Evolutionary conservation across 1,140 invertebrate species (phyloP), one percentile per base, ranked within the genome.

Genomic region (Conopomorpha cramerella): DNA sequence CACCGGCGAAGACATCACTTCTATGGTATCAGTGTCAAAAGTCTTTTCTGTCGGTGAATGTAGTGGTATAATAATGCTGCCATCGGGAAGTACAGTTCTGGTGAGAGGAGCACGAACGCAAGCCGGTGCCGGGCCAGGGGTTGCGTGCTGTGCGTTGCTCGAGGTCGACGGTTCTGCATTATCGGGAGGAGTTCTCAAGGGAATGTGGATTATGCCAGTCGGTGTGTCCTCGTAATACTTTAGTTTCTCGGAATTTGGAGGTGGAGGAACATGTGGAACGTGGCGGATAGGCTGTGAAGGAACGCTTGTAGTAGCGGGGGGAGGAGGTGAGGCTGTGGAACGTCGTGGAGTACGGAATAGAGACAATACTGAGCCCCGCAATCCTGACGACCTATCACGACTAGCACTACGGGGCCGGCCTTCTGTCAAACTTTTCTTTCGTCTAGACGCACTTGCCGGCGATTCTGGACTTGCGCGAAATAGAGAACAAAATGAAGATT

Each of bases 401-500:
- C 85, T 87, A 54, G 85, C 85, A 51, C 85, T 86, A 29, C 85
- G 79, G 33, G 83, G 83, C 35, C 82, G 63, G 11, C 74, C 72
- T 27, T 72, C 70, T 30, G 64, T 76, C 10, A 67, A 41, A 46
- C 63, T 72, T 37, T 70, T 70, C 51, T 70, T 73, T 25, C 71
- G 58, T 18, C 59, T 57, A 30, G 62, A 38, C 16, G 43, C 59
- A 16, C 60, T 78, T 53, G 35, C 83, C 6, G 86, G 85, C 1
- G 86, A 88, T 43, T 87, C 86, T 1, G 86, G 86, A 41, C 86
- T 87, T 6, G 82, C 70, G 57, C 86, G 87, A 49, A 92, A 92
- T 3, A 92, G 61, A 1, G 87, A 90, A 41, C 87, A 84, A 47
- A 91, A 90, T 13, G 88, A 91, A 43, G 86, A 90, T 55, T 90